These are phyloP conservation scores for Sminthopsis crassicaudata DNA, from an alignment of 2,113 vertebrate genomes.

Conservation along the genomic window DNA sequence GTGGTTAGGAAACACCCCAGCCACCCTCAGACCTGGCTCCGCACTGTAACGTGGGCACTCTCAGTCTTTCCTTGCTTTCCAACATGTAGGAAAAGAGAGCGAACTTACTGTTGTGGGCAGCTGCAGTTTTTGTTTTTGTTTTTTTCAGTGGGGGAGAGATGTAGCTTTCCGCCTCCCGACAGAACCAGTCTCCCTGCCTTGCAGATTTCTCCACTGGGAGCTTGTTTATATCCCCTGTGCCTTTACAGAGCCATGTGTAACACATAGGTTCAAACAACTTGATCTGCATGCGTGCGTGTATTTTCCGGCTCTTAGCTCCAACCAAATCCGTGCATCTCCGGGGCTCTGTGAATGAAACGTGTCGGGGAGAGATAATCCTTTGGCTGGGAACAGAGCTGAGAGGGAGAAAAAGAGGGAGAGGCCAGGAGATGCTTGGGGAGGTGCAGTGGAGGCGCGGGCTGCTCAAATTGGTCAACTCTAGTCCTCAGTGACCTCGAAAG, in stretches of 20 bases:
- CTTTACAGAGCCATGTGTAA: neutral
- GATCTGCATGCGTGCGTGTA: slow-evolving; percentile 36
- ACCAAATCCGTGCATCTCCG: slow-evolving; percentile 43
- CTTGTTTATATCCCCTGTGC: neutral
- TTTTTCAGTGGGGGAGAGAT: neutral
- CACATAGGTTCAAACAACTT: slow-evolving; percentile 26
- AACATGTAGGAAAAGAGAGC: neutral
- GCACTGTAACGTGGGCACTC: neutral
- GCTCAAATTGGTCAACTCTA: slow-evolving; percentile 42
- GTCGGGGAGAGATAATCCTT: slow-evolving; percentile 50
- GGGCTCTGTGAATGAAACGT: slow-evolving; percentile 65
- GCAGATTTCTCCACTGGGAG: neutral
- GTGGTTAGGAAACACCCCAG: neutral
- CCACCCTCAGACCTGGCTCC: neutral
- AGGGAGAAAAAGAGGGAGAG: slow-evolving; percentile 1
- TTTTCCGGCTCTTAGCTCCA: slow-evolving; percentile 66
- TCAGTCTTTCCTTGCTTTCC: neutral
- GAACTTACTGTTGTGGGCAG: neutral
- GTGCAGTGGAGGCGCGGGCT: slow-evolving; percentile 35
- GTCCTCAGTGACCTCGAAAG: slow-evolving; percentile 52
- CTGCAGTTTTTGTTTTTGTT: neutral
- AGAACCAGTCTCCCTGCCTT: neutral
- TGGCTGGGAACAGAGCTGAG: neutral
- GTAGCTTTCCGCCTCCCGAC: neutral
- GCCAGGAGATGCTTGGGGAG: neutral